A percentile compares a stretch with the other conserved stretches of the same genome.
phyloP scores from a whole-genome alignment of 2,113 vertebrate genomes.

The Puma concolor region DNA sequence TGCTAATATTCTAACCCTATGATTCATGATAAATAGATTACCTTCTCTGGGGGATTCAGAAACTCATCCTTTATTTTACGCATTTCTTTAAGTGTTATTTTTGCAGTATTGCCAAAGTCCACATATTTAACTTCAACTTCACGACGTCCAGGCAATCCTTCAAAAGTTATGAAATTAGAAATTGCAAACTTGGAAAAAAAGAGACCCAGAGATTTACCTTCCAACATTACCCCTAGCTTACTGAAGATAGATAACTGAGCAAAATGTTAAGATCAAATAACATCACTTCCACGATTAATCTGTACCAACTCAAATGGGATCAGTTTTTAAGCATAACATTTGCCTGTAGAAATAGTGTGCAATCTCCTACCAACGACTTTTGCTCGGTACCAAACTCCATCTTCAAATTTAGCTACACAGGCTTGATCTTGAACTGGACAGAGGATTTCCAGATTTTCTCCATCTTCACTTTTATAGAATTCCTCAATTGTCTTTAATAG shows the following conservation, averaged over 20 bases:
- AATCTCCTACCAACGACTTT: conserved; percentile 88
- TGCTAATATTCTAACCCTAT: background rate
- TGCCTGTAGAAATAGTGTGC: background rate
- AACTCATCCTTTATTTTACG: conserved; percentile 92
- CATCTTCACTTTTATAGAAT: conserved; percentile 81
- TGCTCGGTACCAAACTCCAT: conserved; percentile 93
- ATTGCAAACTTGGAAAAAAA: conserved; percentile 21
- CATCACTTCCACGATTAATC: background rate
- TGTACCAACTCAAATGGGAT: background rate
- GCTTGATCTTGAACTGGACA: conserved; percentile 90
- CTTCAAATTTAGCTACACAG: conserved; percentile 90
- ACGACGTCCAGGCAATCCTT: conserved; percentile 87
- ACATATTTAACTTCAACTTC: conserved; percentile 91
- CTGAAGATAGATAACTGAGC: background rate
- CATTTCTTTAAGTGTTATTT: conserved; percentile 87
- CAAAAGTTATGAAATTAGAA: conserved; percentile 63
- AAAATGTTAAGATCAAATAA: conserved; percentile 12
- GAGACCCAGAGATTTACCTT: background rate
- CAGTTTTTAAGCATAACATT: conserved; percentile 1
- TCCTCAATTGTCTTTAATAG: conserved; percentile 89
- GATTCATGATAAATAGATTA: conserved; percentile 73
- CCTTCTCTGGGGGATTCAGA: conserved; percentile 90
- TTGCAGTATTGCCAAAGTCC: conserved; percentile 90
- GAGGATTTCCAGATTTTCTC: conserved; percentile 84
- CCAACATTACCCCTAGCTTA: conserved; percentile 1